phyloP scores from a whole-genome alignment of 1,140 invertebrate species.

The Scaptomyza montana region DNA sequence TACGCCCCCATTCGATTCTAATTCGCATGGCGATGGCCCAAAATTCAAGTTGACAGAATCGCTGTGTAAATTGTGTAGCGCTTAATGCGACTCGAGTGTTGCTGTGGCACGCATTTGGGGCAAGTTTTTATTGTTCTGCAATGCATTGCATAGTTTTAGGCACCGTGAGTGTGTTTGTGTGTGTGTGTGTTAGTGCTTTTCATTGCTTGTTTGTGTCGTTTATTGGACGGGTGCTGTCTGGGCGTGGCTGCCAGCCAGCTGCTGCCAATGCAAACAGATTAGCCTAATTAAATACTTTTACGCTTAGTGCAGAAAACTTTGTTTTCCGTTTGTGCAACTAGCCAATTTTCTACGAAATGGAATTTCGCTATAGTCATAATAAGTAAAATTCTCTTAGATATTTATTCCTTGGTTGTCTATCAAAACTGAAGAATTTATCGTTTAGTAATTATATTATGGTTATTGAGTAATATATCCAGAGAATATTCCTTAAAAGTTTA shows the following conservation, averaged over 20 bases:
- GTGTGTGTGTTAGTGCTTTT: constrained; percentile 5
- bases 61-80: constrained; percentile 30
- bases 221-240: constrained; percentile 3
- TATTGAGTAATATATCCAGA: too few relatives aligned
- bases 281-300: constrained; percentile 67
- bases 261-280: constrained; percentile 57
- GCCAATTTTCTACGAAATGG: background rate
- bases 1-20: background rate
- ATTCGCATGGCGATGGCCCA: constrained; percentile 17
- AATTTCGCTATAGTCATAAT: background rate
- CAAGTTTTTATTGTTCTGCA: constrained; percentile 30
- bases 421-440: too few relatives aligned
- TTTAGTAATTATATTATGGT: too few relatives aligned
- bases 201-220: constrained; percentile 15
- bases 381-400: background rate
- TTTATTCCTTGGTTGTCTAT: too few relatives aligned
- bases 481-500: too few relatives aligned
- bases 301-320: constrained; percentile 38
- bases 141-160: constrained; percentile 36
- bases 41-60: constrained; percentile 34
- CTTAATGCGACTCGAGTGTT: constrained; percentile 25
- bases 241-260: background rate
- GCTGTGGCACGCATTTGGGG: background rate
- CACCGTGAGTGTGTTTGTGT: background rate
- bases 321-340: constrained; percentile 1